Base-by-base conservation (phyloP, 1,140 invertebrate genomes). In the Danaus melanippus region DNA sequence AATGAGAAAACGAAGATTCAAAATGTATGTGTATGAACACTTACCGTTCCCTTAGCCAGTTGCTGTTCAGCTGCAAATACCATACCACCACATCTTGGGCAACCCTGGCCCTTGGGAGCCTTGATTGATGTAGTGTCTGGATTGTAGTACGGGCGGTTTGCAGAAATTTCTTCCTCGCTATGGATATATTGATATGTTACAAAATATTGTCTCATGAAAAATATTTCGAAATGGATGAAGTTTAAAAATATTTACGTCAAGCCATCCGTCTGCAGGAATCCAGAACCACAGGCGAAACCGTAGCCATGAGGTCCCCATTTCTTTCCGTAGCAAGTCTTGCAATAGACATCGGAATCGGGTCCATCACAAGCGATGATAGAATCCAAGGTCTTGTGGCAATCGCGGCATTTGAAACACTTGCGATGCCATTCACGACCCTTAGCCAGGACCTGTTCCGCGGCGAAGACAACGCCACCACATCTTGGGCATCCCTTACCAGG, bases 341-440 rank as follows among this genome's bases (percentile, higher is more conserved):
- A 99, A 87, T 97, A 98, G 46, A 99, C 92, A 63, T 97, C 94
- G 59, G 89, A 90, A 71, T 97, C 94, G 39, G 96, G 95, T 21
- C 96, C 96, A 75, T 96, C 95, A 76, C 96, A 96, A 64, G 96
- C 96, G 66, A 95, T 95, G 74, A 96, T 96, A 12, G 96, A 98
- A 77, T 98, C 96, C 49, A 98, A 89, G 12, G 94, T 95, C 74
- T 96, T 96, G 67, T 92, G 94, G 86, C 97, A 99, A 67, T 96
- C 94, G 80, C 90, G 92, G 86, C 97, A 99, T 84, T 98, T 99
- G 90, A 97, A 98, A 88, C 97, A 99, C 87, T 98, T 98, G 88
- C 97, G 92, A 89, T 95, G 97, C 96, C 96, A 99, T 87, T 97
- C 96, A 74, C 95, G 91, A 54, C 93, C 92, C 78, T 94, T 96